Conservation (phyloP, 2,888 invertebrate genomes). For the Catocala fraxini region DNA sequence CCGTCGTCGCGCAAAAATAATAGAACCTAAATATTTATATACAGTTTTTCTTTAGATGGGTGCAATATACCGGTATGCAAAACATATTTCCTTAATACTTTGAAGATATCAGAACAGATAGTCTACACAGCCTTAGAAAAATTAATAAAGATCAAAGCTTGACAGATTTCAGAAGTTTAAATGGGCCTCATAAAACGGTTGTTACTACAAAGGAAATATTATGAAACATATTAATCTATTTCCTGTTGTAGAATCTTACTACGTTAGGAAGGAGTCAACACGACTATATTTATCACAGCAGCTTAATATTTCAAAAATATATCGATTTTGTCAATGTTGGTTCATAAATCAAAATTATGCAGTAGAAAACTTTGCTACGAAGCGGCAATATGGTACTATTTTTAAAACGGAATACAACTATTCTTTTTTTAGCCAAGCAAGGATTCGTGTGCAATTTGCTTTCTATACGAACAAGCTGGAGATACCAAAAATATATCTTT, state of each 20-base stretch:
- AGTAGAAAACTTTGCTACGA: not conserved
- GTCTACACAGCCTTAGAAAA: constrained; percentile 12
- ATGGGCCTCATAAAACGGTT: constrained; percentile 19
- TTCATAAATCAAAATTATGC: constrained; percentile 9
- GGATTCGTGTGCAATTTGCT: constrained; percentile 16
- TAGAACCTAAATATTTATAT: too few species aligned
- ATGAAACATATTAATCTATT: constrained; percentile 2
- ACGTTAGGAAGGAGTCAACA: constrained; percentile 8
- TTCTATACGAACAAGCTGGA: constrained; percentile 21
- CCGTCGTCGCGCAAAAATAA: too few species aligned
- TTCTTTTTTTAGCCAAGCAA: constrained; percentile 15
- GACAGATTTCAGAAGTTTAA: constrained; percentile 18
- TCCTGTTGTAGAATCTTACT: constrained; percentile 15
- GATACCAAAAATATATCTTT: constrained; percentile 27
- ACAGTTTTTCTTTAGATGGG: too few species aligned
- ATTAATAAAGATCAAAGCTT: constrained; percentile 7
- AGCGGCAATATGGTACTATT: constrained; percentile 21
- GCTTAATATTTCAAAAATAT: constrained; percentile 21
- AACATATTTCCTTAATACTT: not conserved
- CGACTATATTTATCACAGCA: constrained; percentile 16
- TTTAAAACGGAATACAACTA: constrained; percentile 20
- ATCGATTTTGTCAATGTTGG: constrained; percentile 12
- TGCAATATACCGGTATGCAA: too few species aligned
- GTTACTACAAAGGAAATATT: constrained; percentile 11
- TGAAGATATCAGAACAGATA: not conserved